These are phyloP conservation scores for Cheirogaleus medius DNA, from an alignment of 2,113 vertebrate genomes.

Conservation along the genomic window DNA sequence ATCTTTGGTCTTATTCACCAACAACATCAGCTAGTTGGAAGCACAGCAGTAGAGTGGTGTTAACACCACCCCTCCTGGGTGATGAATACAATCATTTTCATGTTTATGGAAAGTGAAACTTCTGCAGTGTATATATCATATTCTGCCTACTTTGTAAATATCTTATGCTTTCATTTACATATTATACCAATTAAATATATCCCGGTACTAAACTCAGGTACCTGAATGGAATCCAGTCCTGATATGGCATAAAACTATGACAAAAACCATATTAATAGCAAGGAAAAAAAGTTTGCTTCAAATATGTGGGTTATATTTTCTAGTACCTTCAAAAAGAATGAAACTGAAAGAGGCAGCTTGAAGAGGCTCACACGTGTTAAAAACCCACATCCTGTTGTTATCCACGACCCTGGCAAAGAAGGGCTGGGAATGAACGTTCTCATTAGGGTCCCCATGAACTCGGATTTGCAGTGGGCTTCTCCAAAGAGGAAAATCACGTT, in stretches of 20 bases:
- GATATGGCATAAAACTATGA: background rate
- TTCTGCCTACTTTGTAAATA: background rate
- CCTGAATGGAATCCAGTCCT: background rate
- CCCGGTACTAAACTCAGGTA: background rate
- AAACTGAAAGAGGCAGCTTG: conserved; percentile 70
- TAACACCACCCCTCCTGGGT: background rate
- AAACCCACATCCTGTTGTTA: conserved; percentile 89
- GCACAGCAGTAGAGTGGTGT: background rate
- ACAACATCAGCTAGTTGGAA: background rate
- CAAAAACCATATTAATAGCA: background rate
- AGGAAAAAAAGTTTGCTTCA: background rate
- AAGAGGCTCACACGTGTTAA: conserved; percentile 46
- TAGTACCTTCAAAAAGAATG: conserved; percentile 40
- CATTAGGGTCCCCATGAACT: conserved; percentile 74
- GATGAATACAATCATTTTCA: background rate
- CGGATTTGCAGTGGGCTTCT: conserved; percentile 74
- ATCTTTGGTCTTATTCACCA: background rate
- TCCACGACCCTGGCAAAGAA: conserved; percentile 72
- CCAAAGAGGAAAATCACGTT: conserved; percentile 70
- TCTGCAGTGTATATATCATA: background rate
- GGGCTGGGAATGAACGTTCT: conserved; percentile 78
- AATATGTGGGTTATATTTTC: conserved; percentile 19
- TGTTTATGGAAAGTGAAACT: conserved; percentile 53
- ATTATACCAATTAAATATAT: background rate
- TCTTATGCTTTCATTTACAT: background rate